Evolutionary conservation across 2,113 vertebrate species (phyloP).

Genomic region (Albula goreensis): DNA sequence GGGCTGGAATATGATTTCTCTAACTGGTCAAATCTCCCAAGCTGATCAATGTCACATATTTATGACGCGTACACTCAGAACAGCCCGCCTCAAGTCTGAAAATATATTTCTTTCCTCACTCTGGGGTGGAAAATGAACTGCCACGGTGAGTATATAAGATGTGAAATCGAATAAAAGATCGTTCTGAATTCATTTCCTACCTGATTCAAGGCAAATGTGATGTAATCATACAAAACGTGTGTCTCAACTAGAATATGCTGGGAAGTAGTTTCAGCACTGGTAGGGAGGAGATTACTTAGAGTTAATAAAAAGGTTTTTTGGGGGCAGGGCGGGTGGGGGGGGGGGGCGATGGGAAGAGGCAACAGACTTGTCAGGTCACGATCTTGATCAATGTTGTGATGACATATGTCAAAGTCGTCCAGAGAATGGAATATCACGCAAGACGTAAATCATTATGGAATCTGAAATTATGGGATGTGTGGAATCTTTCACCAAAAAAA

Average conservation of each 20-base stretch:
- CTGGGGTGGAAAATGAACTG: not conserved
- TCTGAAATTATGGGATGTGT: not conserved
- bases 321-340: no score
- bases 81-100: not conserved
- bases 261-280: no score
- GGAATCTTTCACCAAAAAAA: not conserved
- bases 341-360: not conserved
- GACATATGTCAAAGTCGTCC: not conserved
- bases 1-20: constrained; percentile 5
- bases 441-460: not conserved
- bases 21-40: constrained; percentile 12
- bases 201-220: not conserved
- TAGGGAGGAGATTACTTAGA: not conserved
- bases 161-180: not conserved
- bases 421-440: not conserved
- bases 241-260: no score
- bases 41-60: not conserved
- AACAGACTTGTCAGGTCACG: not conserved
- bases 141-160: not conserved
- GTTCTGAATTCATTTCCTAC: not conserved
- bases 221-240: not conserved
- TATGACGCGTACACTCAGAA: not conserved
- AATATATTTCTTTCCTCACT: not conserved
- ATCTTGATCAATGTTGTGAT: not conserved
- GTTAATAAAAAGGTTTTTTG: not conserved